These are phyloP conservation scores for Benitochromis conjunctus DNA, from an alignment of 2,113 vertebrate species.

Conservation along the genomic window DNA sequence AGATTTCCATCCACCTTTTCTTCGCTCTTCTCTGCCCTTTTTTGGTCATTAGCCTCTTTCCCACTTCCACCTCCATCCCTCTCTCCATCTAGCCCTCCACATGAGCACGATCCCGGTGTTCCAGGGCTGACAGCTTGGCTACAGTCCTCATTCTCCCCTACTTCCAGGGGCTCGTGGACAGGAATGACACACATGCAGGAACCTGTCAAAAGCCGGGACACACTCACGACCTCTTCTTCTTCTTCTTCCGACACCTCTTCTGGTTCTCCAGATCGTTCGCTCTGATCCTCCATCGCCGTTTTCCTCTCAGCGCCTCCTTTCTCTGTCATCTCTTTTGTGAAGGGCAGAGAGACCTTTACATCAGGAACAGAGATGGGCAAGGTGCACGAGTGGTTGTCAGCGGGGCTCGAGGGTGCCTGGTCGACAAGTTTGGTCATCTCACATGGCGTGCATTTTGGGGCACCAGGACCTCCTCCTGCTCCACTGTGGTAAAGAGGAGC, in stretches of 20 bases:
- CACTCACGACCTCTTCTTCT: slow-evolving; percentile 32
- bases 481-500: slow-evolving; percentile 66
- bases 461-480: slow-evolving; percentile 22
- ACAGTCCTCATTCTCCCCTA: slow-evolving; percentile 89
- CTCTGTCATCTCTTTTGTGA: background rate
- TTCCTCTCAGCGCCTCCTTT: slow-evolving; percentile 4
- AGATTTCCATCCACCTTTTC: background rate
- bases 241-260: slow-evolving; percentile 63
- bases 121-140: slow-evolving; percentile 83
- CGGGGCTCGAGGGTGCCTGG: slow-evolving; percentile 33
- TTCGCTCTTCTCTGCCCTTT: background rate
- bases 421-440: slow-evolving; percentile 64
- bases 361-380: slow-evolving; percentile 25
- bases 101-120: slow-evolving; percentile 58
- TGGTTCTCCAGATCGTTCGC: slow-evolving; percentile 35
- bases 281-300: background rate
- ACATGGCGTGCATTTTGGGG: slow-evolving; percentile 45
- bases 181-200: slow-evolving; percentile 67
- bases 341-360: slow-evolving; percentile 17
- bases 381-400: slow-evolving; percentile 24
- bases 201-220: slow-evolving; percentile 41
- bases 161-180: slow-evolving; percentile 82
- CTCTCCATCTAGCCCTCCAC: slow-evolving; percentile 39
- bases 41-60: slow-evolving; percentile 1
- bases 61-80: background rate